Conservation (phyloP, 2,888 invertebrate species). For the Teleiodes luculella region DNA sequence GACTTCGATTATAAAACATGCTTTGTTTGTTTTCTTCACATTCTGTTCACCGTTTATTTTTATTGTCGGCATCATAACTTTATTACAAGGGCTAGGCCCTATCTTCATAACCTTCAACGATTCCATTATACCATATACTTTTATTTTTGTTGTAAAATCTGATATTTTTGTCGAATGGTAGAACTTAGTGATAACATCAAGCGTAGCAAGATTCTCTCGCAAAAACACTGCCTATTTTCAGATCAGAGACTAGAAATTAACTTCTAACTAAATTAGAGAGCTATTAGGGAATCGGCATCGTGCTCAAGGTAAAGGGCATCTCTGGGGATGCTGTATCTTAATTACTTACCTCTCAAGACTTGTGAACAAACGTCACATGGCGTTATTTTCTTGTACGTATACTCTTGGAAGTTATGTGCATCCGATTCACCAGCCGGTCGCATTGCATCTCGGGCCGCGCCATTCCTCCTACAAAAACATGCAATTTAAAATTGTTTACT, state of each 20-base stretch:
- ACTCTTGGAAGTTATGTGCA: slow-evolving; percentile 93
- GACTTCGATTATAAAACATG: slow-evolving; percentile 16
- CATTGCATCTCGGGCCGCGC: slow-evolving; percentile 81
- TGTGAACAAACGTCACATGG: slow-evolving; percentile 96
- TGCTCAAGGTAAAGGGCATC: background rate
- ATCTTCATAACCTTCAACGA: background rate
- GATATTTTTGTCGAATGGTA: background rate
- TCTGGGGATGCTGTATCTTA: background rate
- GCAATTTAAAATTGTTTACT: background rate
- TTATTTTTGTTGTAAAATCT: background rate
- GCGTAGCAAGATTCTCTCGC: background rate
- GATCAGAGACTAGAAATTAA: background rate
- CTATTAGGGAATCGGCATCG: background rate
- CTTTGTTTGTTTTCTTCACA: background rate
- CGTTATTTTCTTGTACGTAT: slow-evolving; percentile 96
- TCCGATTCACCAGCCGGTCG: slow-evolving; percentile 81
- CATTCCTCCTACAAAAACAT: slow-evolving; percentile 83
- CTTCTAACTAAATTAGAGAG: background rate
- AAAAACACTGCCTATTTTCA: background rate
- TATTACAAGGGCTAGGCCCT: background rate
- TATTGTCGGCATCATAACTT: background rate
- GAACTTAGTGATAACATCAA: background rate
- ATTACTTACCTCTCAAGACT: slow-evolving; percentile 87
- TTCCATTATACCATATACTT: background rate
- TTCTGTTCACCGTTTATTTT: slow-evolving; percentile 1